These are phyloP conservation scores for Phalanger gymnotis DNA, from an alignment of 2,797 vertebrate species.

Conservation along the genomic window DNA sequence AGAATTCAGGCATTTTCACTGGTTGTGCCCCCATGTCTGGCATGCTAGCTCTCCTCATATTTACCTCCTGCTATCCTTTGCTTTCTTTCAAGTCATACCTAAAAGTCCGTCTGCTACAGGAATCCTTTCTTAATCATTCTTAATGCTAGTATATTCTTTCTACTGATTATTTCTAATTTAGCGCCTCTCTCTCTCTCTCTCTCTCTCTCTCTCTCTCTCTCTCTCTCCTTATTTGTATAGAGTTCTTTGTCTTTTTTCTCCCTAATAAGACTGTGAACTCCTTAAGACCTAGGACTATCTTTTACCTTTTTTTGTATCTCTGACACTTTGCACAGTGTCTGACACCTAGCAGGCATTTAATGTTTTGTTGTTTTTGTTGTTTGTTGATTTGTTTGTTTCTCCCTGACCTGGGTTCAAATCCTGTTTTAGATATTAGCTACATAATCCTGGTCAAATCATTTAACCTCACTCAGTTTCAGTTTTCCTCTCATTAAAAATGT, in stretches of 20 bases:
- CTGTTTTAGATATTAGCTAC: neutral
- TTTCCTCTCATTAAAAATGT: neutral
- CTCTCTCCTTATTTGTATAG: neutral
- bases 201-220: neutral
- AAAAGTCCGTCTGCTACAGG: too few species aligned
- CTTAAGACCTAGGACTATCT: neutral
- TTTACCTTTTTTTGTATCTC: neutral
- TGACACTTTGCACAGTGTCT: neutral
- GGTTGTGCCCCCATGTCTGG: too few species aligned
- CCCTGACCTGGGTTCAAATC: neutral
- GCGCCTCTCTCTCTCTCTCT: neutral
- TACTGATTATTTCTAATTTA: neutral
- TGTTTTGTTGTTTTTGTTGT: neutral
- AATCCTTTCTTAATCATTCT: too few species aligned
- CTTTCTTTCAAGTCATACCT: too few species aligned
- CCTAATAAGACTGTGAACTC: neutral
- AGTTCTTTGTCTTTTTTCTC: neutral
- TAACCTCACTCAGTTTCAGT: neutral
- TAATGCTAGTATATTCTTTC: neutral
- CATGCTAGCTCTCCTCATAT: too few species aligned
- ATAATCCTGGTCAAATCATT: neutral
- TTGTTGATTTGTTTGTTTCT: neutral
- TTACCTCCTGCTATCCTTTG: too few species aligned
- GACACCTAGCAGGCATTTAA: neutral
- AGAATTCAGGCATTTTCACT: neutral